Evolutionary conservation across 2,113 vertebrate genomes (phyloP).

Genomic region (Hydrolagus affinis): DNA sequence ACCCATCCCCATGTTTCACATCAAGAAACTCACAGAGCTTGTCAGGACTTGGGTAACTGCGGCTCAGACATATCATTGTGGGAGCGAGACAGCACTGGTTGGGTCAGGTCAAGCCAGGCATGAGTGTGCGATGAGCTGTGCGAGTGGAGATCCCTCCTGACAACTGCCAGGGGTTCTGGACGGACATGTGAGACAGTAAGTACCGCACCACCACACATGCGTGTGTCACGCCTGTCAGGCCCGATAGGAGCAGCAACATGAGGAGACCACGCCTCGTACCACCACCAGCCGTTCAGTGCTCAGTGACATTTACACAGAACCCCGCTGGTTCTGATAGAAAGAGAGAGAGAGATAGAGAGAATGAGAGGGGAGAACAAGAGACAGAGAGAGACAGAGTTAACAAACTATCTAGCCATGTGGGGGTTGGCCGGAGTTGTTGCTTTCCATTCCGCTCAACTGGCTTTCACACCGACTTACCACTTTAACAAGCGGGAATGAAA

Average conservation of each 20-base stretch:
- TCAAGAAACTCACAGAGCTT: background rate
- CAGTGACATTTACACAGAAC: background rate
- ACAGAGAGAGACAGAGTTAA: no score
- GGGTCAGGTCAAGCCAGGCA: background rate
- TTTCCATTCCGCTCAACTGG: background rate
- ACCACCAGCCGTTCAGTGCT: background rate
- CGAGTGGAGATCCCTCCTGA: background rate
- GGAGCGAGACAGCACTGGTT: background rate
- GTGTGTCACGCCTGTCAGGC: background rate
- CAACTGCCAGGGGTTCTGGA: background rate
- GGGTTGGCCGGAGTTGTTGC: no score
- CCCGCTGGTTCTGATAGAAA: background rate
- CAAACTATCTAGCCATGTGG: background rate
- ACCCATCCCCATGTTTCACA: background rate
- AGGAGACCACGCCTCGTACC: background rate
- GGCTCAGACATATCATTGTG: background rate
- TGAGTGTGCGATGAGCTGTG: background rate
- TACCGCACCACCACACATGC: background rate
- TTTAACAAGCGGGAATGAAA: background rate
- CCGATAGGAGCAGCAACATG: background rate
- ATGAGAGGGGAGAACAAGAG: background rate
- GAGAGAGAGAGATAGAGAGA: slow-evolving; percentile 5
- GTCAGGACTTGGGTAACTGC: background rate
- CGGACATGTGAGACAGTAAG: background rate
- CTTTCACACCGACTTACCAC: no score